A percentile compares a stretch with the other conserved stretches of the same genome.
These are phyloP conservation scores for Noctuana brunneofusca DNA, from an alignment of 2,888 invertebrate species.

Conservation along the genomic window DNA sequence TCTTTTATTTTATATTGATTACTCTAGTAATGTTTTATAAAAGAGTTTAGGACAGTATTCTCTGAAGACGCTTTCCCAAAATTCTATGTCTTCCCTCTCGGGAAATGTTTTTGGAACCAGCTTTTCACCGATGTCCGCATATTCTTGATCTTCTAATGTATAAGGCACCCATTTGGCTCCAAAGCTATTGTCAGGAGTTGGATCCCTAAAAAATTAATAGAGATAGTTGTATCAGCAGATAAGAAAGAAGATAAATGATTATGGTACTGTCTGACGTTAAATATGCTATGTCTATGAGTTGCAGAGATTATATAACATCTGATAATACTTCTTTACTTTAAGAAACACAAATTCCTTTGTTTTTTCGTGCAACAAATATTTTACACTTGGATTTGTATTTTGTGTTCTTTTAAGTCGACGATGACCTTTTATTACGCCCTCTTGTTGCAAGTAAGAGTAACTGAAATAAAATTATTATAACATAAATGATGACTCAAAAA, in stretches of 20 bases:
- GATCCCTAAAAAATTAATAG: slow-evolving; percentile 49
- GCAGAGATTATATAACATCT: too few species aligned
- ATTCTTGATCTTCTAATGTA: slow-evolving; percentile 47
- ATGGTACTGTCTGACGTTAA: too few species aligned
- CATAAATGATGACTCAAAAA: background rate
- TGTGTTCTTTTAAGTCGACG: too few species aligned
- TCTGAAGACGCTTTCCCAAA: slow-evolving; percentile 53
- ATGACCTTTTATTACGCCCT: too few species aligned
- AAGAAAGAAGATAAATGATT: background rate
- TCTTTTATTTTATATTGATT: background rate
- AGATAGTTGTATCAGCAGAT: background rate
- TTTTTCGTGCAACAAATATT: too few species aligned
- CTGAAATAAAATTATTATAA: too few species aligned
- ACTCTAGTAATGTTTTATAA: background rate
- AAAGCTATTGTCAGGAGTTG: slow-evolving; percentile 52
- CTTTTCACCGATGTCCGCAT: slow-evolving; percentile 52
- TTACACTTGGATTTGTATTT: too few species aligned
- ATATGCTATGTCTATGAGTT: too few species aligned
- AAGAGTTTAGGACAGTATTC: slow-evolving; percentile 43
- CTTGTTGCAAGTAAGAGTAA: too few species aligned
- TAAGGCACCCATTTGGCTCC: slow-evolving; percentile 53
- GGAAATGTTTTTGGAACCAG: slow-evolving; percentile 43
- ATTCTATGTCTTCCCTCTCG: slow-evolving; percentile 50
- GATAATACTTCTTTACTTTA: too few species aligned
- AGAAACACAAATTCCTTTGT: too few species aligned